These are phyloP conservation scores for Trachythela sp. DNA, from an alignment of 64 coral and sea anemone species.

Conservation along the genomic window DNA sequence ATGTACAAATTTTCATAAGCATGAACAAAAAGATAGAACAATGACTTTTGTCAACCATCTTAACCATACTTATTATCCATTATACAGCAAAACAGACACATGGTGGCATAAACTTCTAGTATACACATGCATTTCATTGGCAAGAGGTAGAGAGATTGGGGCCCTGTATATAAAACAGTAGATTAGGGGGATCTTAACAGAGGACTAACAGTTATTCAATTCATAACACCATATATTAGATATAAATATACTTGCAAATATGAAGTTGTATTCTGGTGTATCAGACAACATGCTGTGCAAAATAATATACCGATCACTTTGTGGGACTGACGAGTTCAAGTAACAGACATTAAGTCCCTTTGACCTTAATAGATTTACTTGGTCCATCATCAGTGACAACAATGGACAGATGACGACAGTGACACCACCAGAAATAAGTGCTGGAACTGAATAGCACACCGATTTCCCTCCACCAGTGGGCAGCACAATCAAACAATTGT, in stretches of 20 bases:
- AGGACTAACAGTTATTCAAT: no score
- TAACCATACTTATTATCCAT: no score
- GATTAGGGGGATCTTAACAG: no score
- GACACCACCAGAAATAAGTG: conserved; percentile 36
- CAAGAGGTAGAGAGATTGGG: no score
- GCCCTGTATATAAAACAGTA: no score
- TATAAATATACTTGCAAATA: background rate
- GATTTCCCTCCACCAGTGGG: conserved; percentile 58
- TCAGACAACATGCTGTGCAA: background rate
- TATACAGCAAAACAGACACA: no score
- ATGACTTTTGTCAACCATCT: no score
- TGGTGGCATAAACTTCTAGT: no score
- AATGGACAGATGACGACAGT: conserved; percentile 48
- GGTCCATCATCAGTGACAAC: conserved; percentile 35
- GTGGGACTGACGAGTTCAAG: conserved; percentile 15
- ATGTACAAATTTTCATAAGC: no score
- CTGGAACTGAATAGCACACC: conserved; percentile 48
- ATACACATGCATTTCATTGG: no score
- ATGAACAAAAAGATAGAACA: no score
- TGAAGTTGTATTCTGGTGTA: background rate
- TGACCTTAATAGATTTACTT: conserved; percentile 24
- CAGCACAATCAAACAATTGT: conserved; percentile 12
- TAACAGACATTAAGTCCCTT: conserved; percentile 56
- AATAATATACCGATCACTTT: background rate
- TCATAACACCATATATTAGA: no score